A percentile compares a stretch with the other conserved stretches of the same genome.
Evolutionary conservation across 1,140 invertebrate genomes (phyloP).

Genomic region (Platyscapa corneri): DNA sequence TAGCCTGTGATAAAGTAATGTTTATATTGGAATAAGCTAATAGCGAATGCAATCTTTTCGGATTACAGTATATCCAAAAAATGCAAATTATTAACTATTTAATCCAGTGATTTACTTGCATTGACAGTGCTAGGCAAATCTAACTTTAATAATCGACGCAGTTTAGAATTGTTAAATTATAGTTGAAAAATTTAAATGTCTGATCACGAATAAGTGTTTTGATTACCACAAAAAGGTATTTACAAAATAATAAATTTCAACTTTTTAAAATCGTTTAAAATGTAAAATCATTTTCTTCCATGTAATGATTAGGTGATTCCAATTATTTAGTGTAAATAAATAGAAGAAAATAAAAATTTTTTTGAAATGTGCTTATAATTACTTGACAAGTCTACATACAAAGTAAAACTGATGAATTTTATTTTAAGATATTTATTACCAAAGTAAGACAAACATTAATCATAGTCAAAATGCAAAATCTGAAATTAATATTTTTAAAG

Average conservation of each 20-base stretch:
- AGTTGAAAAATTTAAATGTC: background rate
- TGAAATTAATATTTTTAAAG: background rate
- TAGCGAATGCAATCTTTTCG: constrained; percentile 30
- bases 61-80: background rate
- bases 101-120: background rate
- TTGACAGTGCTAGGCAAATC: constrained; percentile 25
- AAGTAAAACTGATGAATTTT: background rate
- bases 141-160: constrained; percentile 20
- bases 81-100: constrained; percentile 9
- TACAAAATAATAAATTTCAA: constrained; percentile 13
- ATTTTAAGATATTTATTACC: constrained; percentile 12
- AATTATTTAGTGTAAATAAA: constrained; percentile 37
- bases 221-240: background rate
- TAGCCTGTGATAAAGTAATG: constrained; percentile 47
- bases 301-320: constrained; percentile 23
- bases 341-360: constrained; percentile 23
- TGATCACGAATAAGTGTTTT: background rate
- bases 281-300: constrained; percentile 43
- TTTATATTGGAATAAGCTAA: constrained; percentile 27
- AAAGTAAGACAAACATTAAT: background rate
- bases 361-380: constrained; percentile 19
- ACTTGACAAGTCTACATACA: constrained; percentile 3
- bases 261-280: constrained; percentile 12
- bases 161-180: constrained; percentile 17
- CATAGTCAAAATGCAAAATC: background rate